Conservation (phyloP, 2,888 invertebrate species). For the Merodon equestris region DNA sequence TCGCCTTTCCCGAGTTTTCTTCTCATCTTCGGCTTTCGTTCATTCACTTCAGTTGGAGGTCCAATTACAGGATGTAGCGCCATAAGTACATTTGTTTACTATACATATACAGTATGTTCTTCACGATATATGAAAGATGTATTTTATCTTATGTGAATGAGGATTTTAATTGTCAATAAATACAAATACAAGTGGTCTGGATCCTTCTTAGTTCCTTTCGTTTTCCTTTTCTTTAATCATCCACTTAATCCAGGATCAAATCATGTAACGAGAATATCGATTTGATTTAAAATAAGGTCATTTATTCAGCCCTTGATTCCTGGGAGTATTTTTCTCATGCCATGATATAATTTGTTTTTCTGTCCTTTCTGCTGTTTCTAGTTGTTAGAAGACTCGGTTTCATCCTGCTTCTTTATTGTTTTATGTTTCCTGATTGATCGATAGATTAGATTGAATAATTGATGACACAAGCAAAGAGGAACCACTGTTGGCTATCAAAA, state of each 20-base stretch:
- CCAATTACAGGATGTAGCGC: background rate
- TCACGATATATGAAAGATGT: too few relatives aligned
- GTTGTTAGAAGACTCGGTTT: conserved; percentile 4
- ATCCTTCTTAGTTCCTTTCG: too few relatives aligned
- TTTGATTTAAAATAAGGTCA: conserved; percentile 54
- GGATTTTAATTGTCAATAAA: too few relatives aligned
- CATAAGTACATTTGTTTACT: too few relatives aligned
- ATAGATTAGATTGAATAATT: conserved; percentile 56
- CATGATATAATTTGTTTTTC: background rate
- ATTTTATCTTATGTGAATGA: too few relatives aligned
- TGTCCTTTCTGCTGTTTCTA: background rate
- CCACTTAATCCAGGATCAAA: background rate
- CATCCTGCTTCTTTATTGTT: background rate
- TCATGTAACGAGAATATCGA: conserved; percentile 42
- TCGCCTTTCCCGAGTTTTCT: background rate
- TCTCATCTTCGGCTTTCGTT: too few relatives aligned
- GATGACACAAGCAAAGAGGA: conserved; percentile 20
- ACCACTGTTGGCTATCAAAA: conserved; percentile 6
- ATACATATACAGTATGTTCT: too few relatives aligned
- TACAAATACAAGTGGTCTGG: too few relatives aligned
- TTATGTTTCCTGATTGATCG: conserved; percentile 34
- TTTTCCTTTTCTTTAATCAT: background rate
- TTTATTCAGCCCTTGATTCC: conserved; percentile 30
- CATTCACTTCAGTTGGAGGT: conserved; percentile 34
- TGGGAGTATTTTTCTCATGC: background rate